phyloP scores from a whole-genome alignment of 2,888 invertebrate species.

The Pemphredon lugubris region DNA sequence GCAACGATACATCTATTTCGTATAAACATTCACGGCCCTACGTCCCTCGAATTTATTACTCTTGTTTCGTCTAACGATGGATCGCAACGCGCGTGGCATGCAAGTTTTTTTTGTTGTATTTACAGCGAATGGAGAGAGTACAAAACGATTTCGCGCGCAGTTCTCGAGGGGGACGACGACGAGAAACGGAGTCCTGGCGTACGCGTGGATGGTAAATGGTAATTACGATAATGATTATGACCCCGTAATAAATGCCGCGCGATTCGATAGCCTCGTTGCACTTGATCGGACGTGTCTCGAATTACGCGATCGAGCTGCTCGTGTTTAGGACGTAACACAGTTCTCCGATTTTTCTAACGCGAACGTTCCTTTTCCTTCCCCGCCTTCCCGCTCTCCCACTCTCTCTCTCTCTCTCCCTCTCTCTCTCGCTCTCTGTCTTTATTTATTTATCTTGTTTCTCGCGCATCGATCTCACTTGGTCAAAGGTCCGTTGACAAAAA shows the following conservation, averaged over 20 bases:
- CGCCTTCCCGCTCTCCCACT: no score
- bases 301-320: conserved; percentile 13
- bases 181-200: conserved; percentile 21
- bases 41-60: background rate
- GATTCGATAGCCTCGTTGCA: conserved; percentile 25
- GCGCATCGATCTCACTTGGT: conserved; percentile 40
- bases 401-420: no score
- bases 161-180: no score
- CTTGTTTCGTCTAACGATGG: background rate
- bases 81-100: background rate
- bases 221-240: conserved; percentile 16
- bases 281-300: conserved; percentile 14
- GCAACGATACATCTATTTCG: background rate
- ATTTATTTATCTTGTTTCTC: conserved; percentile 3
- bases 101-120: conserved; percentile 33
- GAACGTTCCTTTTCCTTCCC: conserved; percentile 26
- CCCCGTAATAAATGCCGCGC: conserved; percentile 1
- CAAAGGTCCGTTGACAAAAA: conserved; percentile 40
- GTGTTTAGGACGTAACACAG: conserved; percentile 25
- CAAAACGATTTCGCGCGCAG: conserved; percentile 26
- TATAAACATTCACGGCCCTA: no score
- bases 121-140: conserved; percentile 55
- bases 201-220: no score
- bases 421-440: no score
- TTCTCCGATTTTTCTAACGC: conserved; percentile 22